phyloP scores from a whole-genome alignment of 2,797 vertebrate species.

The Micrastur ruficollis region DNA sequence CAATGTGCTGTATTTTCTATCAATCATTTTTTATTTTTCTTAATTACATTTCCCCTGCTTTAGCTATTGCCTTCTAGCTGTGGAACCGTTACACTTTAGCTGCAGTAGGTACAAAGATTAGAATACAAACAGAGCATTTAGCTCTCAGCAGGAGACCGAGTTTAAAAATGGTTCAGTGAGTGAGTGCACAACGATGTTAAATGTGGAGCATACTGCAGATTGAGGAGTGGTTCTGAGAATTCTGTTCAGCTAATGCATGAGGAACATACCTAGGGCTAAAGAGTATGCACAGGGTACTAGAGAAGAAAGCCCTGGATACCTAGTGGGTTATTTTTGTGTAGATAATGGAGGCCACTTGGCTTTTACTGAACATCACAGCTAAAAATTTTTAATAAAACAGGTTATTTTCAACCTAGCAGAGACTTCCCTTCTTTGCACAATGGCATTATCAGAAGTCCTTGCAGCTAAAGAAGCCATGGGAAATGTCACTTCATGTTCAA shows the following conservation, averaged over 20 bases:
- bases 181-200: not conserved
- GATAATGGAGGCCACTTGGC: slow-evolving; percentile 36
- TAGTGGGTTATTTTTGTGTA: not conserved
- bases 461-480: not conserved
- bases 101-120: slow-evolving; percentile 32
- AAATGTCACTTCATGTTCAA: slow-evolving; percentile 2
- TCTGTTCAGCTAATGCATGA: not conserved
- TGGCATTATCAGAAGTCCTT: not conserved
- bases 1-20: slow-evolving; percentile 56
- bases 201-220: not conserved
- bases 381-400: slow-evolving; percentile 4
- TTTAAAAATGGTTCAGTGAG: slow-evolving; percentile 46
- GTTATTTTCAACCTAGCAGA: not conserved
- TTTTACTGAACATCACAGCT: slow-evolving; percentile 28
- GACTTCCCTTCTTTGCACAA: not conserved
- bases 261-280: not conserved
- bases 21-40: slow-evolving; percentile 52
- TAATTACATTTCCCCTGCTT: slow-evolving; percentile 55
- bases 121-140: slow-evolving; percentile 51
- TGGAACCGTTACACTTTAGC: slow-evolving; percentile 12
- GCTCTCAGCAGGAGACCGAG: slow-evolving; percentile 9
- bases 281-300: not conserved
- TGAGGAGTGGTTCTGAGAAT: not conserved
- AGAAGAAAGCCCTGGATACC: not conserved
- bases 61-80: slow-evolving; percentile 37